Evolutionary conservation across 2,888 invertebrate species (phyloP), one percentile per base, ranked within the genome.

Genomic region (Pachymerium ferrugineum): DNA sequence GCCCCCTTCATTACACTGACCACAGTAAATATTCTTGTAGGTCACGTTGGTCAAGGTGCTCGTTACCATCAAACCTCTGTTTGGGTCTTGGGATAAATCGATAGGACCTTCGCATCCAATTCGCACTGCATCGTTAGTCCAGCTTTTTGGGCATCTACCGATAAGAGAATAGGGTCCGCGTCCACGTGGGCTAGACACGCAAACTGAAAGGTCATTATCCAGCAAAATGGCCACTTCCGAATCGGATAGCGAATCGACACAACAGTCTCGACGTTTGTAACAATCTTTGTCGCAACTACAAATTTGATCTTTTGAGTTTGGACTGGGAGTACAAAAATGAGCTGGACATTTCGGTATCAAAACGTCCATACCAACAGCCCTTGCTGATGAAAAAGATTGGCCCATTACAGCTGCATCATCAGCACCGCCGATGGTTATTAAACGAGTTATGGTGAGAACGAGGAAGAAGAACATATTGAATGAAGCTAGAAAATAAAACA

Each of bases 1-100:
- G 16, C 22, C 47, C 10, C 72, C 72, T 16, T 72, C 72, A 25
- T 72, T 72, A 42, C 72, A 72, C 42, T 72, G 72, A n/a, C 42
- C 72, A 25, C 72, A 72, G 28, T 42, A 72, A 28, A 72, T 72
- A 28, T 72, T 72, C 14, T 22, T 22, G 28, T 72, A 72, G 5
- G 72, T 72, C 6, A 16, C 8, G 22, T 72, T 72, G 28, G 72
- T 72, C 14, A 8, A n/a, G 4, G 47, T 72, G 19, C 72, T 72
- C 5, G n/a, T 47, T 5, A 72, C 47, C n/a, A 25, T 35, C 8
- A 72, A 28, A 42, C 22, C 25, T 19, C 42, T 12, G 47, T 72
- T 72, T 4, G 72, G 72, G 47, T 72, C 72, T 10, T 10, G 25
- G 5, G n/a, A 22, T 4, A 12, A 5, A 19, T 38, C 28, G 3